phyloP scores from a whole-genome alignment of 2,888 invertebrate genomes.

The Lycaena phlaeas region DNA sequence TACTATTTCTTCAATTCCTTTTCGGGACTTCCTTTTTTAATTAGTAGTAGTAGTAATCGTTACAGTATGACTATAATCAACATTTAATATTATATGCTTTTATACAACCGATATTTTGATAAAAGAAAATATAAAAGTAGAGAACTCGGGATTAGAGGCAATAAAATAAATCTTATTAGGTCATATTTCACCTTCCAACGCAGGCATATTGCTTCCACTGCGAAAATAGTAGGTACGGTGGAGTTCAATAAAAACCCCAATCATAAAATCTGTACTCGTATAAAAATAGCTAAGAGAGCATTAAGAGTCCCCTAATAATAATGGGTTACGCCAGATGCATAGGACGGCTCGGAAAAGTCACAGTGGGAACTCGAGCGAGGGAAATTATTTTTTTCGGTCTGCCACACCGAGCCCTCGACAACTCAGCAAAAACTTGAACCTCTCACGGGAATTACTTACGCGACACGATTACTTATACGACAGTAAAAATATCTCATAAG shows the following conservation, averaged over 20 bases:
- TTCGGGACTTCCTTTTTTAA: too few species aligned
- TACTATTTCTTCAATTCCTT: too few species aligned
- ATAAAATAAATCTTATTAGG: slow-evolving; percentile 67
- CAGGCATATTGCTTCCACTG: slow-evolving; percentile 44
- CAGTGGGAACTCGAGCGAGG: slow-evolving; percentile 64
- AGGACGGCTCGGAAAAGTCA: slow-evolving; percentile 70
- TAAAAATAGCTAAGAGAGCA: slow-evolving; percentile 70
- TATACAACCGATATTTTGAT: slow-evolving; percentile 20
- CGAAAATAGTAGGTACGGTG: slow-evolving; percentile 35
- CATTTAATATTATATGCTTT: too few species aligned
- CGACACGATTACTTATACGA: not conserved
- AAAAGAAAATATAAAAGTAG: slow-evolving; percentile 35
- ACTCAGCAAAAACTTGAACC: slow-evolving; percentile 58
- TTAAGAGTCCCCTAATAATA: slow-evolving; percentile 70
- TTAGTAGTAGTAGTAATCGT: too few species aligned
- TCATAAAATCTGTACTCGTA: slow-evolving; percentile 68
- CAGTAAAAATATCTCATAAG: slow-evolving; percentile 3
- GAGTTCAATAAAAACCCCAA: slow-evolving; percentile 70
- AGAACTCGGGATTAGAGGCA: slow-evolving; percentile 41
- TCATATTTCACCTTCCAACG: slow-evolving; percentile 63
- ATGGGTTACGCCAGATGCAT: slow-evolving; percentile 71
- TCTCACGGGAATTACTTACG: slow-evolving; percentile 44
- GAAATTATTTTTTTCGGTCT: slow-evolving; percentile 73
- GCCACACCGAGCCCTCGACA: slow-evolving; percentile 67
- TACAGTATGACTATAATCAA: too few species aligned